Percentiles rank a stretch among this genome's conserved stretches.
Conservation (phyloP, 2,888 invertebrate species). For the Cephalotes varians region DNA sequence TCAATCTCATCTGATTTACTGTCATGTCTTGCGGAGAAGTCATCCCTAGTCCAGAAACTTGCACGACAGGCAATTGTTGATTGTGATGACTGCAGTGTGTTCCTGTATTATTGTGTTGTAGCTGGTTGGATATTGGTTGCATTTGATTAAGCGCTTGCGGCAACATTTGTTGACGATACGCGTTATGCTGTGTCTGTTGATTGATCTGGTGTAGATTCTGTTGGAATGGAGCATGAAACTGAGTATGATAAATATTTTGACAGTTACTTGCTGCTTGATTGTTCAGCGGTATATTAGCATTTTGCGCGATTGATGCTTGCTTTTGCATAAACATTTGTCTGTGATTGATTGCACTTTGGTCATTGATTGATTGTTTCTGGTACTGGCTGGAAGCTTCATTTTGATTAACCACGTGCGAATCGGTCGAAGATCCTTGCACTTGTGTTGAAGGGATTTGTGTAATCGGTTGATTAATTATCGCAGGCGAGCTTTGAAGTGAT, state of each 20-base stretch:
- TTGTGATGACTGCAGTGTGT: conserved; percentile 34
- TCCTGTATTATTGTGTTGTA: conserved; percentile 28
- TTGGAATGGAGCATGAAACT: not conserved
- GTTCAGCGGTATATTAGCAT: not conserved
- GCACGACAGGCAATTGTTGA: conserved; percentile 17
- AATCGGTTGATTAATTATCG: conserved; percentile 26
- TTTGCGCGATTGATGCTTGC: not conserved
- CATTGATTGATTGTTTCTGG: conserved; percentile 71
- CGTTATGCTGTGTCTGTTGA: conserved; percentile 62
- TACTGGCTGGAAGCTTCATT: not conserved
- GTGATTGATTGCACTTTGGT: conserved; percentile 58
- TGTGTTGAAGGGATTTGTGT: not conserved
- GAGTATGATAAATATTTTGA: not conserved
- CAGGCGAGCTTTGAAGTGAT: not conserved
- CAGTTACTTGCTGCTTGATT: not conserved
- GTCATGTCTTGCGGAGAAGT: conserved; percentile 72
- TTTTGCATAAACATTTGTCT: conserved; percentile 17
- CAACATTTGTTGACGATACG: conserved; percentile 64
- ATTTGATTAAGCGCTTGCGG: conserved; percentile 57
- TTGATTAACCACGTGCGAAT: not conserved
- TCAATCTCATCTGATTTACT: conserved; percentile 52
- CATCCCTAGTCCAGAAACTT: conserved; percentile 61
- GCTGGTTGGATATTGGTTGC: conserved; percentile 38
- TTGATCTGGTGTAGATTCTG: conserved; percentile 61
- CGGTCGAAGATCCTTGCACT: not conserved